Evolutionary conservation across 2,113 vertebrate species (phyloP).

Genomic region (Phalacrocorax pelagicus): DNA sequence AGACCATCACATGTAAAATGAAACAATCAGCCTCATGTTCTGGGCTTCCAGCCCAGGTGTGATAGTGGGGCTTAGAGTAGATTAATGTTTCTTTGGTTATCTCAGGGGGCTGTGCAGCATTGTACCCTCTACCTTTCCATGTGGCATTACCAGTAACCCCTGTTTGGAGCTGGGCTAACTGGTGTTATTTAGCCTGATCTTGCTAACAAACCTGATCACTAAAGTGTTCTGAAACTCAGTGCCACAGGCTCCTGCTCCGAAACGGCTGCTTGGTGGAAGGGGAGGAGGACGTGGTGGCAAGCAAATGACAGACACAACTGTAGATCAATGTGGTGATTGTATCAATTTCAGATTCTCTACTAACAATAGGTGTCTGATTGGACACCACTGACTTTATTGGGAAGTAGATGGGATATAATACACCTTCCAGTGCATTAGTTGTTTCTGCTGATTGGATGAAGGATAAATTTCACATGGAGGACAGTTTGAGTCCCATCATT

Average conservation of each 20-base stretch:
- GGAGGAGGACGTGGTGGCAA: not conserved
- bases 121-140: not conserved
- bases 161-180: not conserved
- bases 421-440: conserved; percentile 70
- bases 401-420: conserved; percentile 76
- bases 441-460: conserved; percentile 79
- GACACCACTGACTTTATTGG: conserved; percentile 77
- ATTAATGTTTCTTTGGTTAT: not conserved
- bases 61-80: not conserved
- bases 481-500: conserved; percentile 69
- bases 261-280: not conserved
- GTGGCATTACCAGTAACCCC: not conserved
- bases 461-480: conserved; percentile 70
- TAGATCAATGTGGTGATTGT: conserved; percentile 80
- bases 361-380: conserved; percentile 83
- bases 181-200: not conserved
- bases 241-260: not conserved
- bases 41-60: not conserved
- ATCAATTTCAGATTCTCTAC: conserved; percentile 80
- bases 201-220: conserved; percentile 4
- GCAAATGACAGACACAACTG: conserved; percentile 71
- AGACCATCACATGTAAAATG: not conserved
- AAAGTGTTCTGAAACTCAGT: conserved; percentile 33
- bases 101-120: not conserved
- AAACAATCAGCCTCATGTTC: conserved; percentile 23